Evolutionary conservation across 2,797 vertebrate genomes (phyloP).

Genomic region (Miichthys miiuy): DNA sequence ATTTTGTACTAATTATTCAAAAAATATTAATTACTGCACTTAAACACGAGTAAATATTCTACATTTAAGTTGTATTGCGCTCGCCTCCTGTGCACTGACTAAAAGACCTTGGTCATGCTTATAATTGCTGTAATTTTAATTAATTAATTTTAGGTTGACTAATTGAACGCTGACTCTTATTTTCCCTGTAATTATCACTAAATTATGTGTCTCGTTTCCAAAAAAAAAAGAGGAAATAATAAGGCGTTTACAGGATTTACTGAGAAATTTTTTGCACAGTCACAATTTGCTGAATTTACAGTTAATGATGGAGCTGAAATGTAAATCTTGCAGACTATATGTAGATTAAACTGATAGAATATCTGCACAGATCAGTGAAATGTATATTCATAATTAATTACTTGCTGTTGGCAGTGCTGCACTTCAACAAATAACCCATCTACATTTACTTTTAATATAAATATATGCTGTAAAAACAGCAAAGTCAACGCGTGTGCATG

Average conservation of each 20-base stretch:
- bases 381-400: not conserved
- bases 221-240: not conserved
- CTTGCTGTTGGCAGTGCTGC: not conserved
- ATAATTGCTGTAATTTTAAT: constrained; percentile 5
- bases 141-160: not conserved
- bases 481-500: constrained; percentile 21
- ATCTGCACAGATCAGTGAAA: not conserved
- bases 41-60: not conserved
- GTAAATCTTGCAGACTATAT: not conserved
- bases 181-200: not conserved
- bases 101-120: not conserved
- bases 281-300: not conserved
- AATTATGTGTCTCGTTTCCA: not conserved
- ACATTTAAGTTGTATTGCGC: not conserved
- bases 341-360: not conserved
- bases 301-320: not conserved
- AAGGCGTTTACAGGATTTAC: not conserved
- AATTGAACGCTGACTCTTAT: not conserved
- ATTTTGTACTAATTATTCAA: not conserved
- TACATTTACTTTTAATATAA: constrained; percentile 6
- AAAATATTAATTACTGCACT: too few species aligned
- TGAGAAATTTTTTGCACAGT: not conserved
- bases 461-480: constrained; percentile 8
- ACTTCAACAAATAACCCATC: not conserved
- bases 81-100: constrained; percentile 3